These are phyloP conservation scores for Oceanodroma leucorhoa DNA, from an alignment of 2,797 vertebrate genomes.

Conservation along the genomic window DNA sequence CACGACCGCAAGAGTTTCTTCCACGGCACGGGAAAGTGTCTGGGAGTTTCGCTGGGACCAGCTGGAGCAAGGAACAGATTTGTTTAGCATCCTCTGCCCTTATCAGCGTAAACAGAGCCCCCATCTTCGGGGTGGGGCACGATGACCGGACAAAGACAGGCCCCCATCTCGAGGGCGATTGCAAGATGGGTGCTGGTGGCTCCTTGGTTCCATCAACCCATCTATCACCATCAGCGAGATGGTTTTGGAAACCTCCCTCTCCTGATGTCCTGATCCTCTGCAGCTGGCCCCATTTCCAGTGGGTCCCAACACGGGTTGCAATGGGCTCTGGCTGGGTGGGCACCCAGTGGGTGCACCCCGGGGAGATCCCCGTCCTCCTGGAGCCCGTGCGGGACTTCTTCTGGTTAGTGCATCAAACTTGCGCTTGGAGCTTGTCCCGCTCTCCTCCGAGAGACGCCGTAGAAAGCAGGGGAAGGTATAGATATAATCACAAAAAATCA, in stretches of 20 bases:
- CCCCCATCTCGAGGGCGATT: rapidly evolving
- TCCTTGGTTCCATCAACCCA: not conserved
- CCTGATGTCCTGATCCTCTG: rapidly evolving
- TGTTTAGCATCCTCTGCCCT: not conserved
- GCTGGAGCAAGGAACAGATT: not conserved
- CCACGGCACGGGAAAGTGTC: not conserved
- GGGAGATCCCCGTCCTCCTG: not conserved
- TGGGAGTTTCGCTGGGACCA: not conserved
- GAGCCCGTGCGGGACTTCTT: not conserved
- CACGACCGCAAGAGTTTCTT: not conserved
- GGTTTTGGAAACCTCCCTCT: not conserved
- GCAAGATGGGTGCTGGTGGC: not conserved
- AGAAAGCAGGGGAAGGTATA: not conserved
- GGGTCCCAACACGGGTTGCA: not conserved
- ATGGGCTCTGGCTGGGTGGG: not conserved
- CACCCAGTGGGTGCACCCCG: not conserved
- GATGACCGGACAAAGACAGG: rapidly evolving
- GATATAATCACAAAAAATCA: not conserved
- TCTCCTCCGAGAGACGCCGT: rapidly evolving
- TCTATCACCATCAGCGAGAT: not conserved
- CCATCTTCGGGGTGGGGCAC: not conserved
- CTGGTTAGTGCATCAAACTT: not conserved
- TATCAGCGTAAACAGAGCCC: not conserved
- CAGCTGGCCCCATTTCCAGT: rapidly evolving
- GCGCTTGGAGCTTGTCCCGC: rapidly evolving